Conservation (phyloP, 2,113 vertebrate species). For the Odobenus rosmarus region DNA sequence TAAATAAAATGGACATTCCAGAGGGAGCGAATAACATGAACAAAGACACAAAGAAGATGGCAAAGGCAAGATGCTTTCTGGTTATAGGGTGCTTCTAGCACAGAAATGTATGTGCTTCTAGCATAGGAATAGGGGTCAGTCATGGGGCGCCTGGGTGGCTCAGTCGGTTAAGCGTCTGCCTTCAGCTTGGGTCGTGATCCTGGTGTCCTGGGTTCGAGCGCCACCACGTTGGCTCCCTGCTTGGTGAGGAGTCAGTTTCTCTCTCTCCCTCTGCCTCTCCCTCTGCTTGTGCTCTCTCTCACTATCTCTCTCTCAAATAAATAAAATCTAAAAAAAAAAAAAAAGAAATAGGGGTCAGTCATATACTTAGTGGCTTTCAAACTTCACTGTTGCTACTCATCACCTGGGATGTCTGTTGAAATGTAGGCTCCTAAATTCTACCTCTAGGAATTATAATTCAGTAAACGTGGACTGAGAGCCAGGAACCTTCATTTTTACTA, state of each 20-base stretch:
- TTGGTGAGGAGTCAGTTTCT: too few relatives aligned
- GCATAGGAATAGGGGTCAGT: neutral
- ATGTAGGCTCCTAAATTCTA: neutral
- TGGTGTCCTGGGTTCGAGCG: too few relatives aligned
- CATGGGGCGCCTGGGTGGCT: too few relatives aligned
- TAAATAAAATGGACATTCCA: neutral
- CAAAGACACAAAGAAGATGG: neutral
- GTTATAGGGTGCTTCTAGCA: neutral
- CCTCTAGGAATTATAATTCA: neutral
- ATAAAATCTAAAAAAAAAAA: too few relatives aligned
- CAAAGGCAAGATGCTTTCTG: neutral
- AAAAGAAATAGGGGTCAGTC: neutral
- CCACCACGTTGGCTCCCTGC: too few relatives aligned
- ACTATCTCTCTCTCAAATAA: too few relatives aligned
- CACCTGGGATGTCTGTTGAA: neutral
- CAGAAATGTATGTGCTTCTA: neutral
- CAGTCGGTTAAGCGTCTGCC: too few relatives aligned
- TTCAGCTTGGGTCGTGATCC: too few relatives aligned
- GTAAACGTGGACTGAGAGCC: neutral
- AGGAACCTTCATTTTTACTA: neutral
- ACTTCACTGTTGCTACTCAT: neutral
- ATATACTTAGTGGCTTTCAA: neutral
- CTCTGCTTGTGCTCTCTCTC: too few relatives aligned
- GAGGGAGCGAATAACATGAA: neutral
- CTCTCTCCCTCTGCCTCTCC: too few relatives aligned